Conservation (phyloP, 1,140 invertebrate genomes). For the Achroia grisella region DNA sequence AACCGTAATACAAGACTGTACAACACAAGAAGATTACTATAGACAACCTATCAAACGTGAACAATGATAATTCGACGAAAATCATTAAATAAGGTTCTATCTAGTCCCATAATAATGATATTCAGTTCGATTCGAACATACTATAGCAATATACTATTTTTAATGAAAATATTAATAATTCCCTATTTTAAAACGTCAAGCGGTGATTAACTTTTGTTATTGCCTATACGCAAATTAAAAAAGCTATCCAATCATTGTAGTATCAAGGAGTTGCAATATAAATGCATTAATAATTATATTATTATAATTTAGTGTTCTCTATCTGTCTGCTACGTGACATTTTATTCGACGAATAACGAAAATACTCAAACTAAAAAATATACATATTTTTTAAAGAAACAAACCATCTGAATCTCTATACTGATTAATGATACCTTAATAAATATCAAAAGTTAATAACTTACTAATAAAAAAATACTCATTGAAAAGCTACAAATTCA, state of each 20-base stretch:
- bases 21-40: slow-evolving; percentile 33
- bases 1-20: slow-evolving; percentile 16
- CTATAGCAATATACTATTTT: background rate
- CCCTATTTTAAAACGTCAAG: slow-evolving; percentile 6
- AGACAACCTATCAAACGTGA: slow-evolving; percentile 38
- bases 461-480: no score
- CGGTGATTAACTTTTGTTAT: slow-evolving; percentile 3
- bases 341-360: background rate
- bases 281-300: slow-evolving; percentile 56
- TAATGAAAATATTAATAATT: slow-evolving; percentile 12
- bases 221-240: slow-evolving; percentile 9
- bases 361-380: no score
- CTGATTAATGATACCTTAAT: no score
- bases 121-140: no score
- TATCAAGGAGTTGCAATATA: slow-evolving; percentile 50
- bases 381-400: no score
- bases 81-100: no score
- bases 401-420: no score
- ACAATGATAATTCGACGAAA: no score
- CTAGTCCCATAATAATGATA: no score
- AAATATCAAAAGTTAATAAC: no score
- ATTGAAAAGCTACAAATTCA: no score
- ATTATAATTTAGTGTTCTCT: slow-evolving; percentile 26
- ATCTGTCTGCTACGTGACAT: slow-evolving; percentile 2
- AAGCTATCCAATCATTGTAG: slow-evolving; percentile 13